Conservation (phyloP, 2,113 vertebrate species). For the Taxidea taxus region DNA sequence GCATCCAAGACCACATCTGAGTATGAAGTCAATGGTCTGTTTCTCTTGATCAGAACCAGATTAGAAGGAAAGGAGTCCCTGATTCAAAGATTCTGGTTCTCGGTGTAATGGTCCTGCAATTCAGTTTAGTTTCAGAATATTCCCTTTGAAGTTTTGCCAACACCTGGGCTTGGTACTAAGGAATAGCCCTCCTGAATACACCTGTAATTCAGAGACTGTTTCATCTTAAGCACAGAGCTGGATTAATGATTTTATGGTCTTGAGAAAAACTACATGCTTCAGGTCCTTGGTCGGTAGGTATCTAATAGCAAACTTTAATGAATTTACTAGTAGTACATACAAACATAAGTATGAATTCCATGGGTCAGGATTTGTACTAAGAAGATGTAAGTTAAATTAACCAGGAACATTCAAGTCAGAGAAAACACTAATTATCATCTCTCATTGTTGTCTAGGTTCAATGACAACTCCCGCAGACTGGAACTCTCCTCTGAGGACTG, state of each 20-base stretch:
- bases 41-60: neutral
- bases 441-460: constrained; percentile 83
- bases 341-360: neutral
- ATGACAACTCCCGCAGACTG: constrained; percentile 89
- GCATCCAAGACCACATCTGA: neutral
- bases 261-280: neutral
- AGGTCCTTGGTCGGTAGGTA: neutral
- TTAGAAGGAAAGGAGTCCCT: neutral
- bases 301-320: neutral
- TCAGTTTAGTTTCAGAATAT: neutral
- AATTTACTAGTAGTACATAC: neutral
- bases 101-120: neutral
- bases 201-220: neutral
- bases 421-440: neutral
- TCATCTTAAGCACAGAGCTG: neutral
- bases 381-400: neutral
- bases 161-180: neutral
- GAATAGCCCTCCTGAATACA: neutral
- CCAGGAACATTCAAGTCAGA: neutral
- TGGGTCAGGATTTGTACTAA: neutral
- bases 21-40: neutral
- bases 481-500: constrained; percentile 89
- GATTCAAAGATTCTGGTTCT: neutral
- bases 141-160: neutral
- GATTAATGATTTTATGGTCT: neutral